A percentile compares a stretch with the other conserved stretches of the same genome.
Conservation (phyloP, 2,888 invertebrate species). For the Callinectes sapidus region DNA sequence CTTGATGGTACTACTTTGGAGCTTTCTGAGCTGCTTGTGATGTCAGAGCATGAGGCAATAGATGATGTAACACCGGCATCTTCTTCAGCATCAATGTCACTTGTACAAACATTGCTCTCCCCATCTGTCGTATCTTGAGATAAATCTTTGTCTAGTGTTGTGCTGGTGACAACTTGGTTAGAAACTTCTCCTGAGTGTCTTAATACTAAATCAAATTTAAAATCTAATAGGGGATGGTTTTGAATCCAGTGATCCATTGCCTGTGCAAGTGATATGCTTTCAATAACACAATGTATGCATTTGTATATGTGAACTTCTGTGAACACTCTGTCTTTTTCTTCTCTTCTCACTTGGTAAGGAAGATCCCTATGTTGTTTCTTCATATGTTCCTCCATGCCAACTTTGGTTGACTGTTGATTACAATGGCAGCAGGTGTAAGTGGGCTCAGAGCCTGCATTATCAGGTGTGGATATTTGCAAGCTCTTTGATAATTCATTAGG, state of each 20-base stretch:
- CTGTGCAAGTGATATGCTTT: conserved; percentile 66
- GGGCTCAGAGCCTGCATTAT: conserved; percentile 30
- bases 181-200: conserved; percentile 62
- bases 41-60: conserved; percentile 41
- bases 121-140: not conserved
- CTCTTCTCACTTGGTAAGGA: conserved; percentile 68
- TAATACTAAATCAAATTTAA: conserved; percentile 56
- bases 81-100: conserved; percentile 5
- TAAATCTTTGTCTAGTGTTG: conserved; percentile 58
- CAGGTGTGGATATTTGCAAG: not conserved
- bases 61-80: conserved; percentile 7
- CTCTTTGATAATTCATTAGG: conserved; percentile 16
- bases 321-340: conserved; percentile 55
- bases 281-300: conserved; percentile 64
- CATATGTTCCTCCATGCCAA: conserved; percentile 65
- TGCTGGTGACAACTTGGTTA: conserved; percentile 61
- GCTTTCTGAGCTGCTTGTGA: conserved; percentile 56
- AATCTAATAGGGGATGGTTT: conserved; percentile 64
- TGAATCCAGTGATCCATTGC: conserved; percentile 71
- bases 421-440: conserved; percentile 70
- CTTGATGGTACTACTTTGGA: conserved; percentile 24
- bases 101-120: not conserved
- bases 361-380: conserved; percentile 67
- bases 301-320: conserved; percentile 67
- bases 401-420: conserved; percentile 50